A percentile compares a stretch with the other conserved stretches of the same genome.
Evolutionary conservation across 2,113 vertebrate genomes (phyloP).

Genomic region (Elaphurus davidianus): DNA sequence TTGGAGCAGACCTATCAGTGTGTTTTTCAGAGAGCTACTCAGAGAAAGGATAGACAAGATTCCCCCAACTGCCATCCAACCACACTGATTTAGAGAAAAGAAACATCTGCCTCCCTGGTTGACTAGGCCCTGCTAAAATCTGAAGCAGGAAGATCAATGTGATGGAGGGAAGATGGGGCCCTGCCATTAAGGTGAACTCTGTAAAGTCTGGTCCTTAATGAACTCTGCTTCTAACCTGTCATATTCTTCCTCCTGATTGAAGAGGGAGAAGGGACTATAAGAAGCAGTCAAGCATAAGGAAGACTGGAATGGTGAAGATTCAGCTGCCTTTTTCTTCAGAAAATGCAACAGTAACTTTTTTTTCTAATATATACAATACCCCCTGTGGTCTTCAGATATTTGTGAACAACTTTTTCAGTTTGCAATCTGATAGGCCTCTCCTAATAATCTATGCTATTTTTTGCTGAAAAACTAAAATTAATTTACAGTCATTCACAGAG

Average conservation of each 20-base stretch:
- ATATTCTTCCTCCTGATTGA: background rate
- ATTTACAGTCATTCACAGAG: too few relatives aligned
- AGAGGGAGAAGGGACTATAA: background rate
- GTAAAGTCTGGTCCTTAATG: background rate
- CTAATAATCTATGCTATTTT: too few relatives aligned
- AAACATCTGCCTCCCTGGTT: background rate
- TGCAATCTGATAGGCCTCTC: too few relatives aligned
- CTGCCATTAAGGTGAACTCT: background rate
- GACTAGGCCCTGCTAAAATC: background rate
- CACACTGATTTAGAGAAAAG: background rate
- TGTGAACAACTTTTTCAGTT: background rate
- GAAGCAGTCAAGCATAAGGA: background rate
- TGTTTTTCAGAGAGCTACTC: background rate
- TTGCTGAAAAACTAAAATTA: too few relatives aligned
- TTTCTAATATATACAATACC: background rate
- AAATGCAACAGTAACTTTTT: background rate
- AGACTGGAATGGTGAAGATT: background rate
- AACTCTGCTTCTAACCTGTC: background rate
- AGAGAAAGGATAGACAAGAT: background rate
- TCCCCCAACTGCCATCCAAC: rapidly evolving
- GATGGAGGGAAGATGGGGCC: background rate
- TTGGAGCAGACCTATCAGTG: background rate
- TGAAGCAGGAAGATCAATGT: background rate
- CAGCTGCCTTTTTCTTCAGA: background rate
- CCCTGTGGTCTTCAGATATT: background rate